Percentiles rank a stretch among this genome's conserved stretches.
Conservation (phyloP, 2,888 invertebrate genomes). For the Phlogophora meticulosa region DNA sequence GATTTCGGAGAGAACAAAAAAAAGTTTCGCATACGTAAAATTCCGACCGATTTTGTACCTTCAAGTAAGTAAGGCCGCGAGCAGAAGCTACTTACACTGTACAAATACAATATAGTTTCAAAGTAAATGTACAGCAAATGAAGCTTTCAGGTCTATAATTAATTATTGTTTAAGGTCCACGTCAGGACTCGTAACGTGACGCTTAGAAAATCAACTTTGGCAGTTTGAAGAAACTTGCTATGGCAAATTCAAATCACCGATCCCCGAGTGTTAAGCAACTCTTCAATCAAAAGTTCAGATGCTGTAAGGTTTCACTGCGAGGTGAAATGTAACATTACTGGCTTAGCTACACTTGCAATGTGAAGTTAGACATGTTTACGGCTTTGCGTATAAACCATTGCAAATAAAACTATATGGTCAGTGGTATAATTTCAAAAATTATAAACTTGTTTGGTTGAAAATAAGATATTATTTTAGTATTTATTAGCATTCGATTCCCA, state of each 20-base stretch:
- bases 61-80: background rate
- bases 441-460: too few relatives aligned
- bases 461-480: too few relatives aligned
- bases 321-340: background rate
- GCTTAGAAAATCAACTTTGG: slow-evolving; percentile 35
- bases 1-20: too few relatives aligned
- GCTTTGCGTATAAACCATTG: background rate
- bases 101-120: background rate
- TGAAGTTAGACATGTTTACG: background rate
- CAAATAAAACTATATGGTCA: too few relatives aligned
- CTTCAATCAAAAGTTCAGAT: slow-evolving; percentile 46
- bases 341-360: background rate
- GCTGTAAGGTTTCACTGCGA: background rate
- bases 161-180: slow-evolving; percentile 31
- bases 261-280: slow-evolving; percentile 27
- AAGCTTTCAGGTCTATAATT: slow-evolving; percentile 21
- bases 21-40: too few relatives aligned
- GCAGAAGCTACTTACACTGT: background rate
- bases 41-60: too few relatives aligned
- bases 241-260: slow-evolving; percentile 43
- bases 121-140: slow-evolving; percentile 3
- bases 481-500: too few relatives aligned
- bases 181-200: slow-evolving; percentile 22
- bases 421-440: too few relatives aligned
- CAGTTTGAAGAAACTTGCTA: slow-evolving; percentile 29